phyloP scores from a whole-genome alignment of 2,797 vertebrate species.

The Iguana delicatissima region DNA sequence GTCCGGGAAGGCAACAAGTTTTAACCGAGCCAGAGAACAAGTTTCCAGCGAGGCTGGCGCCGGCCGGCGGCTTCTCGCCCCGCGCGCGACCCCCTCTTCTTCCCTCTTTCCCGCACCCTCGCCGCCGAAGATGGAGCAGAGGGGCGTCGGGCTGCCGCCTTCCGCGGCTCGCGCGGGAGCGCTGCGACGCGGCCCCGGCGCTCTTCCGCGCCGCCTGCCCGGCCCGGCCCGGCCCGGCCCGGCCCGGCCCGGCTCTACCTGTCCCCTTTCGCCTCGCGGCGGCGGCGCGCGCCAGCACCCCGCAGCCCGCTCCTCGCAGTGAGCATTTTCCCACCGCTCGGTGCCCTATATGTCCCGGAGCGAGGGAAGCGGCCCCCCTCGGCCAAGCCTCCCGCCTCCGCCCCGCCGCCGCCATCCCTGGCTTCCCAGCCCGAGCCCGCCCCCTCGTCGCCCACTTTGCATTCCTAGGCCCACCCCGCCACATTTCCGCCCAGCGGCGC shows the following conservation, averaged over 20 bases:
- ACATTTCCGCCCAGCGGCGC: constrained; percentile 58
- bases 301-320: constrained; percentile 18
- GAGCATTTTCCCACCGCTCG: constrained; percentile 46
- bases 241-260: neutral
- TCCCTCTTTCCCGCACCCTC: no score
- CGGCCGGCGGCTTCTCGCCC: no score
- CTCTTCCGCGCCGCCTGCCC: no score
- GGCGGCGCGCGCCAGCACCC: neutral
- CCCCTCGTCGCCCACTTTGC: constrained; percentile 23
- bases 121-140: no score
- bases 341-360: constrained; percentile 43
- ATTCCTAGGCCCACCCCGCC: constrained; percentile 5
- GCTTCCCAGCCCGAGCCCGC: constrained; percentile 20
- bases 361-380: constrained; percentile 17
- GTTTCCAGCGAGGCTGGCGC: no score
- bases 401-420: constrained; percentile 2
- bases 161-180: no score
- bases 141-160: no score
- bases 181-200: no score
- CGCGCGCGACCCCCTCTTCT: no score
- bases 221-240: no score
- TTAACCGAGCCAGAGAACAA: no score
- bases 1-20: no score
- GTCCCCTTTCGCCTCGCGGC: neutral
- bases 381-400: neutral